Evolutionary conservation across 2,113 vertebrate species (phyloP), one percentile per base, ranked within the genome.

Genomic region (Onychostruthus taczanowskii): DNA sequence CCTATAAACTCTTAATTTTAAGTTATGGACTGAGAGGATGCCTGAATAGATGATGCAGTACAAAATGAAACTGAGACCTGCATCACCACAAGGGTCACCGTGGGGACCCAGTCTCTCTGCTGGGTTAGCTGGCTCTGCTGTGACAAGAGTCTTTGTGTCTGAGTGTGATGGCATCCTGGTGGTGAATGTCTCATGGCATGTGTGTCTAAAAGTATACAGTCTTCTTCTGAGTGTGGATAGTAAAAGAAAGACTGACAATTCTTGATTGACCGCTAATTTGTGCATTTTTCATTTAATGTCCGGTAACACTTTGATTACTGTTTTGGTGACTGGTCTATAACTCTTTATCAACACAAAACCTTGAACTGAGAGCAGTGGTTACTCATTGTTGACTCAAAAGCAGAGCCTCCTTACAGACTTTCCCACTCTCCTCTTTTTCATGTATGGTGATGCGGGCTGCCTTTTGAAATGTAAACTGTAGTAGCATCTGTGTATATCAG

Each of bases 301-400:
- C n/a, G 33, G 15, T 67, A 63, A 63, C 5, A 22, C 31, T 89
- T 95, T 74, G 59, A 41, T 24, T 77, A 18, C 9, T 64, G 9
- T 13, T 81, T 91, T 47, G 66, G 13, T 59, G 12, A 63, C 27
- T 14, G 5, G 47, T 78, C 74, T 59, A 21, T 81, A 62, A 46
- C 4, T 64, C 31, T 39, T 58, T 26, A 35, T 15, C 41, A n/a
- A 58, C 37, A 14, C 8, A 30, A 49, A 74, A 35, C 0, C 0
- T 10, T 5, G 6, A 80, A 67, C 10, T 16, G 24, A 74, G 16
- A 77, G 21, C 46, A 37, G 22, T 35, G 8, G 21, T 81, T 58
- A 20, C 10, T 70, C 26, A 23, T 28, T 74, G 26, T 37, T 74
- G 68, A 46, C 31, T 46, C 37, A 55, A 67, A 89, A 63, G 22